A percentile compares a stretch with the other conserved stretches of the same genome.
Conservation (phyloP, 2,113 vertebrate species). For the Scolopax mira region DNA sequence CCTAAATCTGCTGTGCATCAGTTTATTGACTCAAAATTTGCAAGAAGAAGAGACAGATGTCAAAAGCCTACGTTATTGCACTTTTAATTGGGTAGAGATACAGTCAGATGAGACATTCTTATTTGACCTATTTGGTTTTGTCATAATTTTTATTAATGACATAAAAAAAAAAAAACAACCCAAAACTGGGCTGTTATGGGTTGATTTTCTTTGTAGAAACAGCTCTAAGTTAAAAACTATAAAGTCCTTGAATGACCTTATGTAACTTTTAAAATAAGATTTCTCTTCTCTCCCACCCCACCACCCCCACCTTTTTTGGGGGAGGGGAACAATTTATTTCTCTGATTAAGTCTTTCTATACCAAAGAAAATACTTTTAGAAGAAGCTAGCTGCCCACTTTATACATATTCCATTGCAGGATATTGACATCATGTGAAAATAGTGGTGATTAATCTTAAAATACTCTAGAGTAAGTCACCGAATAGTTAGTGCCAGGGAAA, state of each 20-base stretch:
- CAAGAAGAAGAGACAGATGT: background rate
- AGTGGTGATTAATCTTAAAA: background rate
- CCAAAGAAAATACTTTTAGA: background rate
- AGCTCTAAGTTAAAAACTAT: background rate
- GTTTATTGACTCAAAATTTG: background rate
- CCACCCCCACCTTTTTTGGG: rapidly evolving
- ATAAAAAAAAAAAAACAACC: background rate
- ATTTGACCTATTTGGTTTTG: background rate
- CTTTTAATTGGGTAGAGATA: background rate
- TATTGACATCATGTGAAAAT: background rate
- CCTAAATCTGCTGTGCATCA: background rate
- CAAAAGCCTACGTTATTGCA: background rate
- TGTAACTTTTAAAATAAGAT: background rate
- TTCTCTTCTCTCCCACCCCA: background rate
- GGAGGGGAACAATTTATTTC: background rate
- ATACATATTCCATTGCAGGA: background rate
- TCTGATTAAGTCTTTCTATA: background rate
- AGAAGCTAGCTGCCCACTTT: background rate
- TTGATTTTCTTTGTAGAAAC: background rate
- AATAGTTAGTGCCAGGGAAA: background rate
- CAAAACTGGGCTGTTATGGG: background rate
- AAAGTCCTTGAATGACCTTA: background rate
- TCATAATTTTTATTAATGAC: background rate
- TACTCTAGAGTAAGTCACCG: background rate
- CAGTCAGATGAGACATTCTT: background rate